Evolutionary conservation across 1,140 invertebrate genomes (phyloP).

Genomic region (Aphis craccivora): DNA sequence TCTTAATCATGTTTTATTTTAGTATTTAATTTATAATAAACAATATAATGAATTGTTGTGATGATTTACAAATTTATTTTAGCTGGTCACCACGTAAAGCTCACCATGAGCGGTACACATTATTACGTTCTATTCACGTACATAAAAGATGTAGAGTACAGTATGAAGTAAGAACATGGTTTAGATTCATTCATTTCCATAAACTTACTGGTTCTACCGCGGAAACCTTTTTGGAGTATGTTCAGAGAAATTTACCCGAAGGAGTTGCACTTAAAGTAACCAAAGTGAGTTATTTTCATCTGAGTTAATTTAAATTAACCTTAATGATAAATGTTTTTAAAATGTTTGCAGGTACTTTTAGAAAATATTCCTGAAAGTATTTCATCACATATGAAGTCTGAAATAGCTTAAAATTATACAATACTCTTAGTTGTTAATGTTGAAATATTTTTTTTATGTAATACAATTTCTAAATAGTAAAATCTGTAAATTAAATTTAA

Average conservation of each 20-base stretch:
- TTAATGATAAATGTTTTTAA: not conserved
- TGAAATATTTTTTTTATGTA: not conserved
- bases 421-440: conserved; percentile 25
- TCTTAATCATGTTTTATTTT: not conserved
- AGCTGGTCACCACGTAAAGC: conserved; percentile 78
- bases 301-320: not conserved
- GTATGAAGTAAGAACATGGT: conserved; percentile 96
- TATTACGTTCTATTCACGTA: conserved; percentile 88
- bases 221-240: conserved; percentile 95
- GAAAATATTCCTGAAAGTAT: conserved; percentile 51
- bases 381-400: not conserved
- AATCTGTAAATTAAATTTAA: not conserved
- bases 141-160: conserved; percentile 95
- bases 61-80: conserved; percentile 62
- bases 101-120: conserved; percentile 76
- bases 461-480: not conserved
- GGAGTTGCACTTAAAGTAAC: conserved; percentile 95
- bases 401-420: not conserved
- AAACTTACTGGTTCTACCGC: conserved; percentile 93
- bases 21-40: not conserved
- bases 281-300: conserved; percentile 68
- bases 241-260: conserved; percentile 96
- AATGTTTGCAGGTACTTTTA: conserved; percentile 31
- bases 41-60: too few species aligned
- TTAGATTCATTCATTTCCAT: conserved; percentile 81